Percentiles rank a stretch among this genome's conserved stretches.
Conservation (phyloP, 2,113 vertebrate genomes). For the Peucedramus taeniatus region DNA sequence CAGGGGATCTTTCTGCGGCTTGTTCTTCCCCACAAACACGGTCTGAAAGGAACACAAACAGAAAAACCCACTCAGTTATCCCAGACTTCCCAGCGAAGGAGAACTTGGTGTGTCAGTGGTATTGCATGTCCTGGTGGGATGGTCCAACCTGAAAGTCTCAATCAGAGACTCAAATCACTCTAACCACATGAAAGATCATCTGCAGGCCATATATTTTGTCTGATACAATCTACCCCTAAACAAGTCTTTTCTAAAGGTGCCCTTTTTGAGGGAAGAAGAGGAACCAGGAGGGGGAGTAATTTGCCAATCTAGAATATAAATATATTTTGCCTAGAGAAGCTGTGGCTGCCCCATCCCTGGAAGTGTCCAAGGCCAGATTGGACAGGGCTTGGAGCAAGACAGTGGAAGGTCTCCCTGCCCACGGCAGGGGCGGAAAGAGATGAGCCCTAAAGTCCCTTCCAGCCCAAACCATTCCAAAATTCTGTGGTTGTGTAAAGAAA, state of each 20-base stretch:
- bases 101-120: background rate
- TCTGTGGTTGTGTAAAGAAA: background rate
- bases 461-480: background rate
- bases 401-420: background rate
- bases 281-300: background rate
- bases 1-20: slow-evolving; percentile 68
- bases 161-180: background rate
- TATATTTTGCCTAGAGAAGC: background rate
- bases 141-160: background rate
- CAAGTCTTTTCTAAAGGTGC: background rate
- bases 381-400: background rate
- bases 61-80: rapidly evolving
- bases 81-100: rapidly evolving
- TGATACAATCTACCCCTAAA: background rate
- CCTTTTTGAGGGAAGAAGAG: background rate
- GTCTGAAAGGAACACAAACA: slow-evolving; percentile 64
- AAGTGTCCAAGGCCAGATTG: background rate
- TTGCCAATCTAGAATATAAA: background rate
- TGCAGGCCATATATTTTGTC: background rate
- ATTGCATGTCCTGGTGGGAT: rapidly evolving
- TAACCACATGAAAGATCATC: background rate
- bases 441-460: background rate
- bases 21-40: slow-evolving; percentile 79
- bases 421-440: background rate
- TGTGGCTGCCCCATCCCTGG: background rate